Conservation (phyloP, 2,113 vertebrate species). For the Cryptomyrus ogoouensis region DNA sequence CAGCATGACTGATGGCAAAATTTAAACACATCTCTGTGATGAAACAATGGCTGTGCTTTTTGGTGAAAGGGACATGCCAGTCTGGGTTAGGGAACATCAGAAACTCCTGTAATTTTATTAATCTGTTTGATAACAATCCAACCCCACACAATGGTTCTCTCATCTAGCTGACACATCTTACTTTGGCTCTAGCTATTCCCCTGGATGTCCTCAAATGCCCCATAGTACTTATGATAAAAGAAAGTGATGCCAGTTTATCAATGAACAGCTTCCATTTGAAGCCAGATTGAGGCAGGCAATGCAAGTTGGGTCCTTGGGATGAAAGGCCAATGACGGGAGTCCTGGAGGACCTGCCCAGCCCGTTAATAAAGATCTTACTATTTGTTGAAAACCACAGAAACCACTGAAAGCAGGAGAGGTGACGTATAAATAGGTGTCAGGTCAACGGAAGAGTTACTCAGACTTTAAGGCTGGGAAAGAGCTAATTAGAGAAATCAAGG, state of each 20-base stretch:
- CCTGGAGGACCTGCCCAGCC: not conserved
- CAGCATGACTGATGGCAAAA: conserved; percentile 38
- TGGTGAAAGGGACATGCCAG: conserved; percentile 36
- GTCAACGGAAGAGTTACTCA: not conserved
- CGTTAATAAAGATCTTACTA: not conserved
- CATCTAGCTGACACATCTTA: conserved; percentile 9
- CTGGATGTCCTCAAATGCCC: conserved; percentile 31
- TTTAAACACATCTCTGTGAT: conserved; percentile 48
- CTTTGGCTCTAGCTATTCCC: conserved; percentile 39
- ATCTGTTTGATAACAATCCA: not conserved
- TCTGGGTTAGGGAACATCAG: conserved; percentile 43
- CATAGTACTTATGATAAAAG: conserved; percentile 36
- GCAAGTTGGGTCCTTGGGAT: not conserved
- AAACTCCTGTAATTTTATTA: conserved; percentile 11
- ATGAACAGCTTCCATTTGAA: not conserved
- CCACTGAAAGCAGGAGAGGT: not conserved
- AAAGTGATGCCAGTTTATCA: conserved; percentile 10
- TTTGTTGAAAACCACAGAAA: not conserved
- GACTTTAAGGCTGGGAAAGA: not conserved
- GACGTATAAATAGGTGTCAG: not conserved
- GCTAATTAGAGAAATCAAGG: not conserved
- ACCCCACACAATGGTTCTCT: not conserved
- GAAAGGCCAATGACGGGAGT: not conserved
- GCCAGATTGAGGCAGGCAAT: not conserved
- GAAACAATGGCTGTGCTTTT: conserved; percentile 54